phyloP scores from a whole-genome alignment of 2,888 invertebrate genomes.

The Ophion slaviceki region DNA sequence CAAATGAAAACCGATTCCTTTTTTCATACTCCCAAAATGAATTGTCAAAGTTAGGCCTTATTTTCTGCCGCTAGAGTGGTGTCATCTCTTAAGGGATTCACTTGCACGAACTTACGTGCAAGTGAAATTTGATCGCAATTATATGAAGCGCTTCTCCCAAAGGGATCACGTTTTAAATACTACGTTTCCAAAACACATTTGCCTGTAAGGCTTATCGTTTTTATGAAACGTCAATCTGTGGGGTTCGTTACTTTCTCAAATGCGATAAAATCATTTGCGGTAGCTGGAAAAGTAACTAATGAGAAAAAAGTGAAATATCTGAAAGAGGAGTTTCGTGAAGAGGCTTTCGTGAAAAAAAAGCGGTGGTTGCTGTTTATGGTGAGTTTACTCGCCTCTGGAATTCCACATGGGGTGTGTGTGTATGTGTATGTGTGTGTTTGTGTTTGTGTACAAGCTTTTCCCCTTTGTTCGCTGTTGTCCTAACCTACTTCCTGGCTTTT shows the following conservation, averaged over 20 bases:
- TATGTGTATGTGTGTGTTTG: neutral
- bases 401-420: neutral
- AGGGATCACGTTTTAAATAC: neutral
- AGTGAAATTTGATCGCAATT: too few species aligned
- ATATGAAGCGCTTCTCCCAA: too few species aligned
- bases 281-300: slow-evolving; percentile 44
- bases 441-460: slow-evolving; percentile 19
- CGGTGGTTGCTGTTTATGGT: slow-evolving; percentile 38
- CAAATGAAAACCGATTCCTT: too few species aligned
- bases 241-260: slow-evolving; percentile 32
- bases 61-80: too few species aligned
- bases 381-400: slow-evolving; percentile 25
- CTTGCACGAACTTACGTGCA: too few species aligned
- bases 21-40: too few species aligned
- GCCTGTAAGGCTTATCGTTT: neutral
- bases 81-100: too few species aligned
- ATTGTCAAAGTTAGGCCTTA: too few species aligned
- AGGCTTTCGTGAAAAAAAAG: slow-evolving; percentile 39
- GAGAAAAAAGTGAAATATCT: slow-evolving; percentile 36
- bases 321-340: slow-evolving; percentile 5
- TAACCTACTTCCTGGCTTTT: slow-evolving; percentile 63
- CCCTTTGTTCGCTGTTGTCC: slow-evolving; percentile 31
- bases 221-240: slow-evolving; percentile 21
- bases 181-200: slow-evolving; percentile 5
- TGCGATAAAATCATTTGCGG: slow-evolving; percentile 32